Conservation (phyloP, 2,888 invertebrate species). For the Erebia epiphron region DNA sequence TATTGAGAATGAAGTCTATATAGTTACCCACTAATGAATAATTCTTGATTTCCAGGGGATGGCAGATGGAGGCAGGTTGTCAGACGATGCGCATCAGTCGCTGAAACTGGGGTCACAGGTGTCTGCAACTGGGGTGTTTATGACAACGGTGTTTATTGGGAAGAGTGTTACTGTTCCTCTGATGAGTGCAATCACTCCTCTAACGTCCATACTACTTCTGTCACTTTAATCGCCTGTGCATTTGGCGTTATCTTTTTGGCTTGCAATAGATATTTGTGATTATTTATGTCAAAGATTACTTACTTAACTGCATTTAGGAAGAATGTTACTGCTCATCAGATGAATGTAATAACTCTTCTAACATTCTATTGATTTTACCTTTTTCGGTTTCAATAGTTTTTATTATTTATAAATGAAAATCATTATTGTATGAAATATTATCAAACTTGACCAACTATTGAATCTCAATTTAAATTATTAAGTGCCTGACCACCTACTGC, state of each 20-base stretch:
- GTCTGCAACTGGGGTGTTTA: conserved; percentile 98
- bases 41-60: conserved; percentile 87
- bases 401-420: too few species aligned
- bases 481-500: too few species aligned
- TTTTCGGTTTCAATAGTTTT: too few species aligned
- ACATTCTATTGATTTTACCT: too few species aligned
- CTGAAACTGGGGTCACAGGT: conserved; percentile 95
- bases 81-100: conserved; percentile 93
- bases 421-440: too few species aligned
- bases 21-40: not conserved
- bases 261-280: conserved; percentile 17
- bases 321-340: too few species aligned
- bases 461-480: too few species aligned
- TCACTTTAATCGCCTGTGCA: conserved; percentile 47
- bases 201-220: conserved; percentile 51
- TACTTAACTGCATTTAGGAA: too few species aligned
- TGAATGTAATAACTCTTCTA: too few species aligned
- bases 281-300: too few species aligned
- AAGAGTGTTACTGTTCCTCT: conserved; percentile 96
- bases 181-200: conserved; percentile 91
- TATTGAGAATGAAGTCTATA: too few species aligned
- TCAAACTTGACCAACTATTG: too few species aligned
- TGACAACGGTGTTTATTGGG: conserved; percentile 97
- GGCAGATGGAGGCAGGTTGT: conserved; percentile 97
- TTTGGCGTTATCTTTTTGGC: conserved; percentile 33